Evolutionary conservation across 1,140 invertebrate species (phyloP).

Genomic region (Saccostrea cuccullata): DNA sequence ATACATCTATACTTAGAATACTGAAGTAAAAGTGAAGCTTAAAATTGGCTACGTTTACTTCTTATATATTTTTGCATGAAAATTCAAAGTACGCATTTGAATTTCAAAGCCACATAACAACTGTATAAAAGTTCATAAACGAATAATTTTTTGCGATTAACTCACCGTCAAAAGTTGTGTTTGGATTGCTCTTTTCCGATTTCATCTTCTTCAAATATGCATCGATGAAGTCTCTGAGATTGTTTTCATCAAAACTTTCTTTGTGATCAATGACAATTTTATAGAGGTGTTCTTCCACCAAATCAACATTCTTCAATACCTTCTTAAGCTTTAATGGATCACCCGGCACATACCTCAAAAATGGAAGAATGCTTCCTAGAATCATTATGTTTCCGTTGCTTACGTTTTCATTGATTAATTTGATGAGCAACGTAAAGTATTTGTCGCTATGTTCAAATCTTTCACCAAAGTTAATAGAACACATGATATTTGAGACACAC

Average conservation of each 20-base stretch:
- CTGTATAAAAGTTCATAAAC: no score
- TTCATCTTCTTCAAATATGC: slow-evolving; percentile 41
- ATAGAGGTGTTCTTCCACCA: slow-evolving; percentile 51
- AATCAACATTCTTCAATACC: slow-evolving; percentile 39
- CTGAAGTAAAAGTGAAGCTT: no score
- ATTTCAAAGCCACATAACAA: no score
- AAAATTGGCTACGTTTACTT: no score
- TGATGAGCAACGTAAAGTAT: slow-evolving; percentile 44
- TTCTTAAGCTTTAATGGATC: slow-evolving; percentile 57
- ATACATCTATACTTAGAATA: no score
- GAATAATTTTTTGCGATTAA: no score
- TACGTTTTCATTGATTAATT: slow-evolving; percentile 35
- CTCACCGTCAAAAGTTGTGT: slow-evolving; percentile 11
- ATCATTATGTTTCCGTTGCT: slow-evolving; percentile 7
- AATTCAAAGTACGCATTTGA: no score
- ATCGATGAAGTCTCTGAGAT: slow-evolving; percentile 46
- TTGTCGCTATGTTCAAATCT: slow-evolving; percentile 78
- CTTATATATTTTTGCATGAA: no score
- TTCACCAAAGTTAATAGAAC: slow-evolving; percentile 57
- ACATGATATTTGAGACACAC: slow-evolving; percentile 62
- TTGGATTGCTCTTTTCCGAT: neutral
- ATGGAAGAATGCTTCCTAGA: slow-evolving; percentile 52
- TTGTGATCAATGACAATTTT: slow-evolving; percentile 29
- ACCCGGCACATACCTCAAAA: slow-evolving; percentile 54
- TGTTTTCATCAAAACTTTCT: slow-evolving; percentile 36